Percentiles rank a stretch among this genome's conserved stretches.
Evolutionary conservation across 2,113 vertebrate genomes (phyloP).

Genomic region (Oryzias curvinotus): DNA sequence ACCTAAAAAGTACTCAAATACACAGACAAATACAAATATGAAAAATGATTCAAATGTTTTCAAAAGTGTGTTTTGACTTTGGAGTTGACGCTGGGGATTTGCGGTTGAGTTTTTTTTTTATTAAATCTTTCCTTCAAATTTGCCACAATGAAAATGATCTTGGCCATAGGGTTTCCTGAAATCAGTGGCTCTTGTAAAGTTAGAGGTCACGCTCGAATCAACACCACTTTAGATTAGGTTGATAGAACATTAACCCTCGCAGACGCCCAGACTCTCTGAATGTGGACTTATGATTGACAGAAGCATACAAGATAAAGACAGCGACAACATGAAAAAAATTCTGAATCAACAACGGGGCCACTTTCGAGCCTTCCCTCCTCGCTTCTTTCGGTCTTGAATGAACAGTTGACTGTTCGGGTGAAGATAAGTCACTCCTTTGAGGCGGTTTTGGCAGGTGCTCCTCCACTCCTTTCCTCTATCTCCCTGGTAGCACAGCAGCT

Average conservation of each 20-base stretch:
- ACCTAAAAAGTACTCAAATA: too few species aligned
- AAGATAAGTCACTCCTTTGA: slow-evolving; percentile 35
- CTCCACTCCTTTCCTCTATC: slow-evolving; percentile 2
- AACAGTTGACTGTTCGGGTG: slow-evolving; percentile 6
- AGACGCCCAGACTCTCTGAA: not conserved
- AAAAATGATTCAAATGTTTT: too few species aligned
- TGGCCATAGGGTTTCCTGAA: not conserved
- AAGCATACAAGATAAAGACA: not conserved
- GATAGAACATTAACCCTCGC: slow-evolving; percentile 16
- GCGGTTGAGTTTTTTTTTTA: not conserved
- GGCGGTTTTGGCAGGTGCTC: slow-evolving; percentile 30
- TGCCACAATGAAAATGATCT: not conserved
- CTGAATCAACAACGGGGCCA: not conserved
- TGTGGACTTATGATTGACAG: not conserved
- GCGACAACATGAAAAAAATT: not conserved
- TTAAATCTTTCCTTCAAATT: not conserved
- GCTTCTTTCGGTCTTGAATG: slow-evolving; percentile 1
- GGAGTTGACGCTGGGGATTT: too few species aligned
- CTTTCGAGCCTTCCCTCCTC: not conserved
- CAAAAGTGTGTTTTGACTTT: too few species aligned
- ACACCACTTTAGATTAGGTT: slow-evolving; percentile 17
- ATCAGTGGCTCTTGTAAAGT: not conserved
- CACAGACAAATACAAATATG: too few species aligned
- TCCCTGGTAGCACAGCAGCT: slow-evolving; percentile 50
- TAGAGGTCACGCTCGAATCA: slow-evolving; percentile 20